Evolutionary conservation across 2,888 invertebrate species (phyloP).

Genomic region (Cephus nigrinus): DNA sequence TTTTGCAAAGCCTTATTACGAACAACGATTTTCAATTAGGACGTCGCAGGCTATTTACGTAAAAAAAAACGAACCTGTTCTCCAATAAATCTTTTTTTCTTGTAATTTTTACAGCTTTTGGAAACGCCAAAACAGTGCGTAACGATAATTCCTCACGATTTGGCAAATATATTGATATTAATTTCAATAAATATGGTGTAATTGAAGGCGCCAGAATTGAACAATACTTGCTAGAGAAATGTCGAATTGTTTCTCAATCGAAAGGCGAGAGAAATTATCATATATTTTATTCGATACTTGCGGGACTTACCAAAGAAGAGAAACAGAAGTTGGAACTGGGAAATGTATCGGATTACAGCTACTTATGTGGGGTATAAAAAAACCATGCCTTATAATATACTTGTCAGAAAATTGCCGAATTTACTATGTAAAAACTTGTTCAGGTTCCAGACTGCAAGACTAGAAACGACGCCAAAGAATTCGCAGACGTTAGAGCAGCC

Average conservation of each 20-base stretch:
- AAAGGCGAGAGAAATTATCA: slow-evolving; percentile 94
- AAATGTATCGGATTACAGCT: slow-evolving; percentile 80
- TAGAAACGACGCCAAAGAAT: slow-evolving; percentile 86
- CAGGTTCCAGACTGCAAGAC: slow-evolving; percentile 73
- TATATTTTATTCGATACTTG: slow-evolving; percentile 92
- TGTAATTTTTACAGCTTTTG: slow-evolving; percentile 77
- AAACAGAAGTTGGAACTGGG: slow-evolving; percentile 81
- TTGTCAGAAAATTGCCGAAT: background rate
- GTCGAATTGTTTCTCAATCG: slow-evolving; percentile 90
- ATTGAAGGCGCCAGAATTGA: slow-evolving; percentile 96
- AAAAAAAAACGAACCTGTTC: too few relatives aligned
- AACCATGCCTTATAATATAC: background rate
- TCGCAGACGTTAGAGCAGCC: slow-evolving; percentile 89
- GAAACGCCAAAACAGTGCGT: slow-evolving; percentile 94
- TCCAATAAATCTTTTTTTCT: background rate
- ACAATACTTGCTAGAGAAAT: slow-evolving; percentile 95
- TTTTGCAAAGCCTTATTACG: too few relatives aligned
- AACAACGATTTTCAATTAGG: too few relatives aligned
- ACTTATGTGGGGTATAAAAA: slow-evolving; percentile 77
- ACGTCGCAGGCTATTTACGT: too few relatives aligned
- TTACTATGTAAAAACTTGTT: background rate
- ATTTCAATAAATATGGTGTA: slow-evolving; percentile 83
- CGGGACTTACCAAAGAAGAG: slow-evolving; percentile 84
- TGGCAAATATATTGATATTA: slow-evolving; percentile 94
- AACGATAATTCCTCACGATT: slow-evolving; percentile 98